Base-by-base conservation (phyloP, 2,113 vertebrate genomes). In the Urocitellus parryii region DNA sequence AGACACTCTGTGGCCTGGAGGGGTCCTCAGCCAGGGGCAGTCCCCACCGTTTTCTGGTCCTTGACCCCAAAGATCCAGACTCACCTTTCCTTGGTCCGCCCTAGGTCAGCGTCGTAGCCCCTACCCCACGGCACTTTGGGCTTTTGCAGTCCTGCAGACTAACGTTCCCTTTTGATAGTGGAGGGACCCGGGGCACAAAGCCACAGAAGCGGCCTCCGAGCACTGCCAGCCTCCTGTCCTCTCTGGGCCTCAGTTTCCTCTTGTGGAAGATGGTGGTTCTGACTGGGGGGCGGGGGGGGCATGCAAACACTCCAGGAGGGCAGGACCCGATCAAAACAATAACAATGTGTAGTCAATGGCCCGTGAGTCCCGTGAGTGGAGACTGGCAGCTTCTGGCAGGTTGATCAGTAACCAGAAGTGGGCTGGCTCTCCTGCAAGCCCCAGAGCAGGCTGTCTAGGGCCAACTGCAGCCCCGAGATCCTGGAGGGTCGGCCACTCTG, bases 341-440 rank as follows among this genome's bases (percentile, higher is more conserved):
- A 77, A 72, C 83, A 70, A 13, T 37, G 39, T 20, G 42, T 7
- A 39, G 58, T 34, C 65, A 51, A 27, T 84, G 88, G 70, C 53
- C 76, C 20, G 0, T 10, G 51, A 56, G 86, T 56, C 45, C 73
- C 13, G 1, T 11, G 27, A 12, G 24, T 11, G 42, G 6, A 34
- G 67, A 34, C 32, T 68, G 22, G 61, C 70, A 8, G 78, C 82
- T 27, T 67, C 67, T 68, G 22, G 61, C 70, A 12, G 78, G 86
- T 27, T 67, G 79, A 68, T 83, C 87, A 88, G 94, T 96, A 56
- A 90, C 88, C 83, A 53, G 70, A 56, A 51, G 53, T 6, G 22
- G 39, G 70, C 25, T 20, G 29, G 13, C 11, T 48, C 45, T 91
- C 76, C 39, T 5, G 6, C 12, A 39, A 32, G 14, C 74, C 80